A percentile compares a stretch with the other conserved stretches of the same genome.
Evolutionary conservation across 2,113 vertebrate species (phyloP).

Genomic region (Myrmophylax atrothorax): DNA sequence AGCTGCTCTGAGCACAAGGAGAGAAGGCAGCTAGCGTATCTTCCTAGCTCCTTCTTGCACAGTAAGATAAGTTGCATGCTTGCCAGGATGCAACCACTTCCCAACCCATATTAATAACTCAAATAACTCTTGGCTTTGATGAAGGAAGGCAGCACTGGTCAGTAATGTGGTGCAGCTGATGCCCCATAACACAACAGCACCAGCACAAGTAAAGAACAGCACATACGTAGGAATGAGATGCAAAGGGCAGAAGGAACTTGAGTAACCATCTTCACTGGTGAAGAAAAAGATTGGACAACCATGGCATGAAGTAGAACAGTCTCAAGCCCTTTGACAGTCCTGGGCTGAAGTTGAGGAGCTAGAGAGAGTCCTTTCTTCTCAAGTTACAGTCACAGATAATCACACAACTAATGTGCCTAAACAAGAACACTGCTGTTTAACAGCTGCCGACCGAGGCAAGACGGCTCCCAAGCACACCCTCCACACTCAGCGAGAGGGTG

Average conservation of each 20-base stretch:
- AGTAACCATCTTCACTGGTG: neutral
- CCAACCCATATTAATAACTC: neutral
- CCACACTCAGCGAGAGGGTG: no score
- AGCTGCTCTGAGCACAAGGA: neutral
- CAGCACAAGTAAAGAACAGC: neutral
- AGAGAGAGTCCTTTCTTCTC: neutral
- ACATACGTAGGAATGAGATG: neutral
- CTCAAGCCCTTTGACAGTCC: neutral
- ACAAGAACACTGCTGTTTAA: neutral
- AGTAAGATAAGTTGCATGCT: neutral
- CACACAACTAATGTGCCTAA: neutral
- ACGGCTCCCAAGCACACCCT: no score
- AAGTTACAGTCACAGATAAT: neutral
- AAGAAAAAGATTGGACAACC: neutral
- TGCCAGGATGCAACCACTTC: neutral
- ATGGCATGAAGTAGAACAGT: neutral
- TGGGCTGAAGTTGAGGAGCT: neutral
- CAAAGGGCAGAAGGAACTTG: neutral
- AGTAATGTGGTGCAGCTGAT: neutral
- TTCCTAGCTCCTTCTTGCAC: neutral
- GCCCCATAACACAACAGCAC: neutral
- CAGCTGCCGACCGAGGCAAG: no score
- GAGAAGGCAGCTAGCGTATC: neutral
- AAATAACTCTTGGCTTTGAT: neutral
- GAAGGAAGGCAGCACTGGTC: neutral